Conservation (phyloP, 2,113 vertebrate species). For the Galemys pyrenaicus region DNA sequence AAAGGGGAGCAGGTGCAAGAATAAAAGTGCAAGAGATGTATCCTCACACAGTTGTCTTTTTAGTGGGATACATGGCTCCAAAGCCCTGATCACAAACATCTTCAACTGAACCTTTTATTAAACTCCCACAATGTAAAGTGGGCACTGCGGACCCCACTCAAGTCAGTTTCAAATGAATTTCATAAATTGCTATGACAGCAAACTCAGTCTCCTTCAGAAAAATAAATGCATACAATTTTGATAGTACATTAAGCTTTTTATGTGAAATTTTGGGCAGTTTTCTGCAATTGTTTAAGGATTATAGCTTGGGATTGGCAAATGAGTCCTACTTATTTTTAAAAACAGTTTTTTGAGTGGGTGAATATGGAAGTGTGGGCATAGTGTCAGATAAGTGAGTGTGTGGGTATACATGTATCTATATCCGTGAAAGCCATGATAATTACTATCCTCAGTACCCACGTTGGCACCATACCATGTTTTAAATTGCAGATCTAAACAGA, state of each 20-base stretch:
- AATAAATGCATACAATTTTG: neutral
- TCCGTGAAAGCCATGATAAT: neutral
- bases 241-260: neutral
- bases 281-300: conserved; percentile 36
- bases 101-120: neutral
- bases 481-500: neutral
- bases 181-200: conserved; percentile 68
- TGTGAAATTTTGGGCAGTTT: neutral
- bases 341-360: conserved; percentile 51
- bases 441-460: neutral
- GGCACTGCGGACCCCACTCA: neutral
- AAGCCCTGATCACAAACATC: neutral
- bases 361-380: neutral
- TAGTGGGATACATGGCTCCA: neutral
- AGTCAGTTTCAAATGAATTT: conserved; percentile 51
- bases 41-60: neutral
- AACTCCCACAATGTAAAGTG: neutral
- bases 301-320: conserved; percentile 37
- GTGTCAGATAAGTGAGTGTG: neutral
- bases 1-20: neutral
- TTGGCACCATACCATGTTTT: neutral
- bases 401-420: neutral
- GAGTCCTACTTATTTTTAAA: conserved; percentile 20
- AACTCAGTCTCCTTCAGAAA: conserved; percentile 62
- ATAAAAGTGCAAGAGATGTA: neutral